Base-by-base conservation (phyloP, 2,797 vertebrate species). In the Karalla daura region DNA sequence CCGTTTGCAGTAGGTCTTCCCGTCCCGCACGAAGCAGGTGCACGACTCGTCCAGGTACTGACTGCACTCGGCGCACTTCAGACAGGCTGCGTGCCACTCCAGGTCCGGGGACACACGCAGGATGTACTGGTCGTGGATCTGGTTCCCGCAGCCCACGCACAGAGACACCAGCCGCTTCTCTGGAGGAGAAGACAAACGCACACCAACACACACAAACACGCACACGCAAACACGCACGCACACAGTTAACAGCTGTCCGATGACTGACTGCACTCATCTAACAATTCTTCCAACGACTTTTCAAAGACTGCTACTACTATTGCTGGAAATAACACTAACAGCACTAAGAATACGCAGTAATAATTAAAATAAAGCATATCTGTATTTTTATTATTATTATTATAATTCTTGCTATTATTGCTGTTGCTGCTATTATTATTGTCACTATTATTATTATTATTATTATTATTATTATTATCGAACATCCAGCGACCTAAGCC, bases 91-190 rank as follows among this genome's bases (percentile, higher is more conserved):
- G 89, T 98, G 96, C 96, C 96, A 98, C 91, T 98, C 96, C 92
- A 98, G 93, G 92, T 98, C 96, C 85, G 96, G 96, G 65, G 96
- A 98, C 81, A 98, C 96, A 87, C 96, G 92, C 82, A 98, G 94
- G 87, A 98, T 98, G 87, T 96, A 98, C 91, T 97, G 96, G 91
- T 98, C 96, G 89, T 98, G 96, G 92, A 98, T 98, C 86, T 98
- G 96, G 92, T 96, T 97, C 89, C 96, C 96, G 92, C 96, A 98
- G 88, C 96, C 96, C 87, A 98, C 96, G 94, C 96, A 98, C 67
- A 98, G 90, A 91, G 96, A 98, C 90, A 97, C 95, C 85, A 97
- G 94, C 70, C 96, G 95, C 89, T 97, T 98, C 93, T 98, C 96
- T 98, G 95, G 78, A 94, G 71, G 36, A 78, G 0, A n/a, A 51